Base-by-base conservation (phyloP, 2,113 vertebrate species). In the Callocephalon fimbriatum region DNA sequence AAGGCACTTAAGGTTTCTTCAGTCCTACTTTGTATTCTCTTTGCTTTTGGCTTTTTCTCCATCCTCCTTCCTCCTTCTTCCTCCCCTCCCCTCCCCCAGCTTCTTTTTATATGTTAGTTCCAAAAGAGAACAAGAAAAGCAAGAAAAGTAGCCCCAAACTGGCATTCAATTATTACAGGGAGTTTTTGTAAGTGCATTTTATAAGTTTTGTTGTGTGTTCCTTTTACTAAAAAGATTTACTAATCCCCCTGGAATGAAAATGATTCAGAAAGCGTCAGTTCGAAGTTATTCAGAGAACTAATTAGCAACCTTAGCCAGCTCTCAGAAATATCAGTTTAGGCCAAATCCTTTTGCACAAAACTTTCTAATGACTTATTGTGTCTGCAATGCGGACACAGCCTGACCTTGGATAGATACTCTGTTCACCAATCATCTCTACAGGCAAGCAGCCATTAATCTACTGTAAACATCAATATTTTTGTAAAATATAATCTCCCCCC, bases 391-490 rank as follows among this genome's bases (percentile, higher is more conserved):
- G 77, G 75, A 82, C 48, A 73, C 47, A 83, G 38, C 37, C 68
- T 96, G 93, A 96, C 92, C 92, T 96, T 96, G 94, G 65, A 65
- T 16, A 95, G 66, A 87, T 78, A 88, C 3, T 68, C 44, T 66
- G 70, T 37, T 86, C 63, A 78, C 40, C 0, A 0, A 38, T 94
- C 9, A 0, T 91, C 83, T 96, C 94, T 95, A 95, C 91, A 95
- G 88, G 93, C 76, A 97, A 95, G 97, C 68, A 96, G 93, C 78
- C 95, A 97, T 98, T 98, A 98, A 98, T 98, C 96, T 95, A 93
- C 72, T 17, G 51, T 93, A 98, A 98, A 97, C 89, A 96, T 93
- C 85, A 96, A 89, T 98, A 98, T 97, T 98, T 98, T 97, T 94
- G 96, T 94, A 97, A 98, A 97, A 93, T 95, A 77, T 80, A 95